These are phyloP conservation scores for Camptogramma bilineatum DNA, from an alignment of 2,888 invertebrate genomes.

Conservation along the genomic window DNA sequence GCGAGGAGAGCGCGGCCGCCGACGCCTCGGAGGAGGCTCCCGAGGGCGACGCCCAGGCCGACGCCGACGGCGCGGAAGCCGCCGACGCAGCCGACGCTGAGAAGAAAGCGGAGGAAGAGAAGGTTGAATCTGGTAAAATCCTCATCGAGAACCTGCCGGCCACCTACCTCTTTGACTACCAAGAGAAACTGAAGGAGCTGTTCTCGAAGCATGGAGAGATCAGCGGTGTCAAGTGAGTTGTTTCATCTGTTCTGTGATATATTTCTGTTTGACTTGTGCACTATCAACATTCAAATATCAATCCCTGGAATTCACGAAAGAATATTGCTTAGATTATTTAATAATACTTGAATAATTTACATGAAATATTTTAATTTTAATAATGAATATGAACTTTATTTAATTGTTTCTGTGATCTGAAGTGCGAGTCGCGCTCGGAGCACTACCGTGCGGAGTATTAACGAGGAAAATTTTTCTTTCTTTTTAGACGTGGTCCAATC, in stretches of 20 bases:
- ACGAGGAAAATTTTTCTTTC: conserved; percentile 80
- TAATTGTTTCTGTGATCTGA: conserved; percentile 54
- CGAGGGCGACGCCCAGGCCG: conserved; percentile 46
- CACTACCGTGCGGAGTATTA: conserved; percentile 74
- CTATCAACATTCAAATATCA: conserved; percentile 84
- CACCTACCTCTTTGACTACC: conserved; percentile 79
- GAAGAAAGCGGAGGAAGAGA: conserved; percentile 69
- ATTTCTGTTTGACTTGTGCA: conserved; percentile 27
- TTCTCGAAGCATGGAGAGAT: conserved; percentile 81
- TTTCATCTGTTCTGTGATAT: conserved; percentile 31
- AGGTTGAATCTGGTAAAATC: conserved; percentile 81
- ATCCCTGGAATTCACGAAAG: conserved; percentile 58
- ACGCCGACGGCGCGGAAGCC: conserved; percentile 51
- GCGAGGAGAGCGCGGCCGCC: conserved; percentile 48
- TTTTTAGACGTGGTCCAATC: conserved; percentile 86
- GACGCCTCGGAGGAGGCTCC: conserved; percentile 29
- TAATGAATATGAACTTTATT: conserved; percentile 34
- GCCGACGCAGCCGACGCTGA: conserved; percentile 62
- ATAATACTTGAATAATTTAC: not conserved
- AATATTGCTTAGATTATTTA: conserved; percentile 36
- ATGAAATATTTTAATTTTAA: conserved; percentile 15
- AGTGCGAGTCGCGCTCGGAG: conserved; percentile 66
- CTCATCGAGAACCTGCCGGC: conserved; percentile 79
- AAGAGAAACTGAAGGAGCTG: conserved; percentile 80
- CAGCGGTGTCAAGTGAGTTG: conserved; percentile 73